A percentile compares a stretch with the other conserved stretches of the same genome.
Conservation (phyloP, 2,797 vertebrate genomes). For the Parauchenoglanis punctatus region DNA sequence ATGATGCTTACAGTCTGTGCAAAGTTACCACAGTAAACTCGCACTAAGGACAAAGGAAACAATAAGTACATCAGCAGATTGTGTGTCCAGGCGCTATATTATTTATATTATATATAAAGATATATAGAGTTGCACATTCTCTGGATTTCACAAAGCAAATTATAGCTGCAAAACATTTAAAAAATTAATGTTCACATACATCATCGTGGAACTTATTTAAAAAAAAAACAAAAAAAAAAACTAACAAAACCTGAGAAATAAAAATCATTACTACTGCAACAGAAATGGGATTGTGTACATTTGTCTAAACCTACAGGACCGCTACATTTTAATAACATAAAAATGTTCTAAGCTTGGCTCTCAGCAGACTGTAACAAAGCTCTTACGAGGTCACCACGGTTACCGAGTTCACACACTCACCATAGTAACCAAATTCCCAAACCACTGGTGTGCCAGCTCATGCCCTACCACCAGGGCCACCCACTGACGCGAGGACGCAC, state of each 20-base stretch:
- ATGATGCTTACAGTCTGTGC: neutral
- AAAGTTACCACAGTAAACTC: neutral
- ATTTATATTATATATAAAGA: neutral
- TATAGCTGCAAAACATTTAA: neutral
- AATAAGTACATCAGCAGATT: neutral
- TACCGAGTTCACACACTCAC: slow-evolving; percentile 72
- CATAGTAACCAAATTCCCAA: slow-evolving; percentile 99
- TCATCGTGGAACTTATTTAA: neutral
- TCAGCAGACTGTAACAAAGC: neutral
- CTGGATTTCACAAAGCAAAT: neutral
- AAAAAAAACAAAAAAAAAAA: too few species aligned
- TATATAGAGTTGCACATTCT: neutral
- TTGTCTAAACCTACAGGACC: neutral
- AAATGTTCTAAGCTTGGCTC: neutral
- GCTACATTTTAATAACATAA: neutral
- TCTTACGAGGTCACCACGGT: slow-evolving; percentile 12
- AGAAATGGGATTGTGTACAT: neutral
- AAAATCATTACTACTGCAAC: neutral
- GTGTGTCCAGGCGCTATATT: neutral
- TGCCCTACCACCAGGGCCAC: slow-evolving; percentile 98
- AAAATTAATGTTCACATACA: neutral
- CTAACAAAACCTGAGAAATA: neutral
- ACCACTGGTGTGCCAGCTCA: slow-evolving; percentile 98
- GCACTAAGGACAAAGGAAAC: neutral
- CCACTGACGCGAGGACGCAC: slow-evolving; percentile 97